Evolutionary conservation across 2,113 vertebrate species (phyloP), one percentile per base, ranked within the genome.

Genomic region (Grantiella picta): DNA sequence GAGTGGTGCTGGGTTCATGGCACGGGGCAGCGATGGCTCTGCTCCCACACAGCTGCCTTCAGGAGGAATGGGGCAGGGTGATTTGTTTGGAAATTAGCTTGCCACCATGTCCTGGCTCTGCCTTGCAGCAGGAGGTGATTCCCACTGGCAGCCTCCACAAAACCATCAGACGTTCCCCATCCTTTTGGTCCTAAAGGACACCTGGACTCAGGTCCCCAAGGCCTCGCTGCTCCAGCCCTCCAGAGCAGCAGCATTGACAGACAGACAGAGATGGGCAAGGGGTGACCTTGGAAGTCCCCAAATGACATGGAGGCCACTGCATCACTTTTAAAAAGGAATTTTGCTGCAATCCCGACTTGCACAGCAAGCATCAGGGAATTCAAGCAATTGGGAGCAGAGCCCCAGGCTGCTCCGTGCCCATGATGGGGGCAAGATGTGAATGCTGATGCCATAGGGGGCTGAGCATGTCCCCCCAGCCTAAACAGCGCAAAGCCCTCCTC

Each of bases 391-490:
- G 3, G 9, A n/a, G 20, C 68, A n/a, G 47, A 25, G 20, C 52
- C 28, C 60, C 8, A 11, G 0, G 0, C 36, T 10, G 0, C 50
- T 44, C 25, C 54, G 52, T 0, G 1, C 54, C 44, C 35, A 8
- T 0, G 5, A 50, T 50, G n/a, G 24, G 16, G 21, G 1, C 2
- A 8, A 56, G 52, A 44, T 4, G 2, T 15, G 9, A 44, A 49
- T 4, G 7, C 38, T 10, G 31, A 25, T 33, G 47, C 60, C 7
- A 5, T 0, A 0, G 23, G 17, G 14, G 4, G 3, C 44, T 72
- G 53, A 76, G 15, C 0, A 2, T 21, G 18, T 20, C 12, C 38
- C 28, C 33, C 68, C 13, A 15, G 17, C 63, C 47, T 17, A n/a
- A 6, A 7, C 42, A 40, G 36, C 8, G 21, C 63, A 70, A 45